These are phyloP conservation scores for Drosophila saltans DNA, from an alignment of 1,140 invertebrate genomes.

Conservation along the genomic window DNA sequence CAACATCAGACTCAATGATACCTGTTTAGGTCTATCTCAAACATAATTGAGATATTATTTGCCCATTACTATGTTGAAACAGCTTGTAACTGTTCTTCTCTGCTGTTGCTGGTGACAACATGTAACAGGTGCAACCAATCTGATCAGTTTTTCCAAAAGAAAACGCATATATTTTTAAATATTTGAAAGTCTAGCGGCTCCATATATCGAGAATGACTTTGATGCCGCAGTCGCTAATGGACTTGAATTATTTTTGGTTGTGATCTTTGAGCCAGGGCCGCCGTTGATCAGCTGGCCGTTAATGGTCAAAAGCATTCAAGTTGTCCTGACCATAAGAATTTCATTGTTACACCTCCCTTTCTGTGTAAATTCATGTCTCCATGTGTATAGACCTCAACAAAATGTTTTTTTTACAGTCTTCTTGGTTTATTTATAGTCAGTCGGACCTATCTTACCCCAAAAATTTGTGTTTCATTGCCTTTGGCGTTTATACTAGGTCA, in stretches of 20 bases:
- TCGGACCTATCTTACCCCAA: too few relatives aligned
- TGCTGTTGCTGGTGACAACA: conserved; percentile 22
- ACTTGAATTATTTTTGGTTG: conserved; percentile 60
- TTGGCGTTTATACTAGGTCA: too few relatives aligned
- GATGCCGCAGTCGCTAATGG: conserved; percentile 52
- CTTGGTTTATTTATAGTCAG: too few relatives aligned
- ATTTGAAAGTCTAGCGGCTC: conserved; percentile 46
- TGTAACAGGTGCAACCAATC: conserved; percentile 9
- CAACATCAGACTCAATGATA: conserved; percentile 24
- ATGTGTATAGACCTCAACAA: too few relatives aligned
- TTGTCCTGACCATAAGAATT: conserved; percentile 37
- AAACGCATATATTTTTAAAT: neutral
- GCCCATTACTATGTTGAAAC: conserved; percentile 40
- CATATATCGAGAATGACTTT: conserved; percentile 65
- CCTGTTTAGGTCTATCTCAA: conserved; percentile 20
- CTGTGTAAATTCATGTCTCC: too few relatives aligned
- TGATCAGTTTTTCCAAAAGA: conserved; percentile 9
- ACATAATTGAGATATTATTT: conserved; percentile 23
- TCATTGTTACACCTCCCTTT: too few relatives aligned
- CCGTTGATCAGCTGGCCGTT: conserved; percentile 34
- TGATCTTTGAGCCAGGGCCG: conserved; percentile 68
- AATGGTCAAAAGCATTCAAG: conserved; percentile 33
- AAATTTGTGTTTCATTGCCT: too few relatives aligned
- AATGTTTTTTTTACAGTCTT: too few relatives aligned
- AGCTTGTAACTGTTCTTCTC: conserved; percentile 52